Evolutionary conservation across 2,113 vertebrate species (phyloP).

Genomic region (Pungitius pungitius): DNA sequence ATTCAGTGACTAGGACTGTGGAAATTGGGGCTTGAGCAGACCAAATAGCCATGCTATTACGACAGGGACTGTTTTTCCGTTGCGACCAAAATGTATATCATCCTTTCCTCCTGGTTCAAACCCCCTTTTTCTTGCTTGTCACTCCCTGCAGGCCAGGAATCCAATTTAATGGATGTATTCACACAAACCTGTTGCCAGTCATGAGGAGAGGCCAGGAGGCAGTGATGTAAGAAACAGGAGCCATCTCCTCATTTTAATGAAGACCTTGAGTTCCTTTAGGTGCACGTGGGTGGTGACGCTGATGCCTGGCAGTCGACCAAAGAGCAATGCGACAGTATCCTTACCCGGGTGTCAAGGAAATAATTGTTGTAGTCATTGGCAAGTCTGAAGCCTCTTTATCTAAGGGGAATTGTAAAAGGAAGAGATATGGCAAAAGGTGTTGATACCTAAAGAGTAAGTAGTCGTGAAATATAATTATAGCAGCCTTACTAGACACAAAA

Average conservation of each 20-base stretch:
- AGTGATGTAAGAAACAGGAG: slow-evolving; percentile 61
- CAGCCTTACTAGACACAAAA: not conserved
- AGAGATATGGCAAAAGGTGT: slow-evolving; percentile 3
- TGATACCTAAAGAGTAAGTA: not conserved
- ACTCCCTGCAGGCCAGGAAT: slow-evolving; percentile 73
- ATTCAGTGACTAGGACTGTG: slow-evolving; percentile 61
- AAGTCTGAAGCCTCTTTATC: slow-evolving; percentile 18
- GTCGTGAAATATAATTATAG: not conserved
- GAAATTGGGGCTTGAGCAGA: slow-evolving; percentile 70
- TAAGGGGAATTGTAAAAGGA: slow-evolving; percentile 17
- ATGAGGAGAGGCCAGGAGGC: slow-evolving; percentile 43
- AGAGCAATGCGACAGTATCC: slow-evolving; percentile 49
- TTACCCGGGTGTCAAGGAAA: slow-evolving; percentile 49
- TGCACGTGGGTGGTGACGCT: slow-evolving; percentile 34
- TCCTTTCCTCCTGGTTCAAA: slow-evolving; percentile 65
- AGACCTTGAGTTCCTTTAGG: slow-evolving; percentile 66
- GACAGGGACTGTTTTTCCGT: slow-evolving; percentile 60
- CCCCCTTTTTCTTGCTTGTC: slow-evolving; percentile 57
- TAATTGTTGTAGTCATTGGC: slow-evolving; percentile 53
- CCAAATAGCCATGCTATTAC: slow-evolving; percentile 71
- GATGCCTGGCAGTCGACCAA: slow-evolving; percentile 37
- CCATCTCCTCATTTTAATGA: slow-evolving; percentile 71
- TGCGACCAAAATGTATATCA: slow-evolving; percentile 63
- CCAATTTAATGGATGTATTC: slow-evolving; percentile 82
- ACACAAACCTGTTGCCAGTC: slow-evolving; percentile 69